phyloP scores from a whole-genome alignment of 1,140 invertebrate genomes.

The Antheraea pernyi region DNA sequence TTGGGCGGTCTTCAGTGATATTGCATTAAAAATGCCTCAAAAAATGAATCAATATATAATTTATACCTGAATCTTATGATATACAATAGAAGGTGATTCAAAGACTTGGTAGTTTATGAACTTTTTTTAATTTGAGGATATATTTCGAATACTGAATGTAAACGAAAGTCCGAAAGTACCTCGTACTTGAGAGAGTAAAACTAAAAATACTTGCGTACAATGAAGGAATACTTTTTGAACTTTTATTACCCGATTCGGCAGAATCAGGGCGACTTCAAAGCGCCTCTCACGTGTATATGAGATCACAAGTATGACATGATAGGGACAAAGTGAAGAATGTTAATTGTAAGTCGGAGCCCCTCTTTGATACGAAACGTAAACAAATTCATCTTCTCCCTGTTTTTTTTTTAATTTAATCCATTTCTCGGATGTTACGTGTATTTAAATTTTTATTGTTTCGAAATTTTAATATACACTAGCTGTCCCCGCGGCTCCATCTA shows the following conservation, averaged over 20 bases:
- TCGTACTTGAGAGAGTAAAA: neutral
- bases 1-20: too few relatives aligned
- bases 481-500: too few relatives aligned
- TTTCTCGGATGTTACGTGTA: neutral
- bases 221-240: slow-evolving; percentile 9
- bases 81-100: too few relatives aligned
- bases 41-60: too few relatives aligned
- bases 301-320: slow-evolving; percentile 12
- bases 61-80: too few relatives aligned
- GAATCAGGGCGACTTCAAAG: slow-evolving; percentile 11
- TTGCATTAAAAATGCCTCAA: too few relatives aligned
- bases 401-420: neutral
- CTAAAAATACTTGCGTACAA: neutral
- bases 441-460: neutral
- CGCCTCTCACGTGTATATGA: slow-evolving; percentile 2
- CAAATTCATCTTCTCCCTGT: neutral
- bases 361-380: slow-evolving; percentile 4
- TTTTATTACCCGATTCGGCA: slow-evolving; percentile 7
- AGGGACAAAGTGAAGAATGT: slow-evolving; percentile 12
- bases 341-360: slow-evolving; percentile 8
- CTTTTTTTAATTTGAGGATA: neutral
- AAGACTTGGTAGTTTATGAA: neutral
- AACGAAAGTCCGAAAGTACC: neutral
- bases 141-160: neutral
- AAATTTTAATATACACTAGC: too few relatives aligned